Conservation (phyloP, 2,888 invertebrate genomes). For the Thera britannica region DNA sequence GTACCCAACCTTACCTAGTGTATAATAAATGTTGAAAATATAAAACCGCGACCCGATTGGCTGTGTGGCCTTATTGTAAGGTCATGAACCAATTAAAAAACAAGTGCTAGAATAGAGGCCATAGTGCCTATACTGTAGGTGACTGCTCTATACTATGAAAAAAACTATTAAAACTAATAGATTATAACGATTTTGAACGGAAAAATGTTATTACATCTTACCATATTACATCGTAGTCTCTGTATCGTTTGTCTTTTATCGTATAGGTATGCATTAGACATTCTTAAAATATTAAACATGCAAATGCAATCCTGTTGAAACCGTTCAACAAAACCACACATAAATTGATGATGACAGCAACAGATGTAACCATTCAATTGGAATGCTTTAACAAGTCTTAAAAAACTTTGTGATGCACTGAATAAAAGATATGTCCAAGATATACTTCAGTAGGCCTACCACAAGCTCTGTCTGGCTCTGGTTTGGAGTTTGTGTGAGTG, state of each 20-base stretch:
- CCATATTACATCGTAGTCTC: no score
- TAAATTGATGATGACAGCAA: slow-evolving; percentile 12
- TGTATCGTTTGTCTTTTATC: neutral
- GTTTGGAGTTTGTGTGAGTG: no score
- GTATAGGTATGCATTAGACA: neutral
- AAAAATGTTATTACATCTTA: no score
- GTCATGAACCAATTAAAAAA: slow-evolving; percentile 8
- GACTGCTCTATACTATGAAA: no score
- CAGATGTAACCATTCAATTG: slow-evolving; percentile 17
- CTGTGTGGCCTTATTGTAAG: slow-evolving; percentile 1
- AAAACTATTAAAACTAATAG: no score
- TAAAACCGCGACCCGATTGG: slow-evolving; percentile 8
- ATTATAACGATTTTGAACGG: no score
- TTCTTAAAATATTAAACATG: neutral
- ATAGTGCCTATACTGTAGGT: no score
- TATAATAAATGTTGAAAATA: slow-evolving; percentile 36
- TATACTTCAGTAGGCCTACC: neutral
- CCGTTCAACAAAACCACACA: slow-evolving; percentile 7
- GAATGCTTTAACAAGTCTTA: slow-evolving; percentile 10
- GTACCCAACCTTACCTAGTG: slow-evolving; percentile 36
- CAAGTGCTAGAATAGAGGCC: neutral
- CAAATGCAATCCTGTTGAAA: neutral
- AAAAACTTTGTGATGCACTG: slow-evolving; percentile 9
- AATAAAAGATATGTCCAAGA: neutral
- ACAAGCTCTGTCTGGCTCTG: no score